These are phyloP conservation scores for Tribolium castaneum DNA, from an alignment of 1,140 invertebrate genomes.

Conservation along the genomic window DNA sequence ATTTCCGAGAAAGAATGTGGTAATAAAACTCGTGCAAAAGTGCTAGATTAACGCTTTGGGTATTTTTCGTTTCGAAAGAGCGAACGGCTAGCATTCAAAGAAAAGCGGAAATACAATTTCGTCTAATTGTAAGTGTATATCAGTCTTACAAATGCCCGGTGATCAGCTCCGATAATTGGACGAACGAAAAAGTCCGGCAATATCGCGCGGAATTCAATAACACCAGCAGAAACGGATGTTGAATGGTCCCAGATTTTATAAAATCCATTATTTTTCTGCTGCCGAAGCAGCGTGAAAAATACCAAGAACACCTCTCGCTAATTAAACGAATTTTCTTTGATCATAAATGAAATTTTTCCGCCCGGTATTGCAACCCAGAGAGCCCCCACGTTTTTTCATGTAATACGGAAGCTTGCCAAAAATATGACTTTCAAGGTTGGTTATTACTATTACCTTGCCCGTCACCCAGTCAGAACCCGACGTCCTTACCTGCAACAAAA, in stretches of 20 bases:
- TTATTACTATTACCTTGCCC: slow-evolving; percentile 27
- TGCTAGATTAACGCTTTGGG: background rate
- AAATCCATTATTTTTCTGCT: slow-evolving; percentile 28
- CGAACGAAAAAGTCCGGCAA: background rate
- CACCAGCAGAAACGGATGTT: slow-evolving; percentile 21
- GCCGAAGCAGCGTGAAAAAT: slow-evolving; percentile 2
- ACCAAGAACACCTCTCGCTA: slow-evolving; percentile 20
- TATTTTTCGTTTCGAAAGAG: background rate
- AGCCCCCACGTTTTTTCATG: background rate
- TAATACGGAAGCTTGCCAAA: slow-evolving; percentile 35
- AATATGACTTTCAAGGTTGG: slow-evolving; percentile 20
- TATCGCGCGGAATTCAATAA: slow-evolving; percentile 31
- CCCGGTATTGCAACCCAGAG: background rate
- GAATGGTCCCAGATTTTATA: slow-evolving; percentile 23
- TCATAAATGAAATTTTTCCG: slow-evolving; percentile 9
- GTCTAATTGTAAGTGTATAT: slow-evolving; percentile 18
- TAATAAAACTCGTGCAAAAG: background rate
- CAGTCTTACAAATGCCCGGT: slow-evolving; percentile 1
- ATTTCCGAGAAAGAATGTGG: background rate
- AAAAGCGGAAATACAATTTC: background rate
- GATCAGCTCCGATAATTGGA: slow-evolving; percentile 23
- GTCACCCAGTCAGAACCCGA: slow-evolving; percentile 17
- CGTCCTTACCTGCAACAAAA: slow-evolving; percentile 36
- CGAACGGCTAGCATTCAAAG: background rate
- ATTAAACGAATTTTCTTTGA: background rate